Evolutionary conservation across 2,113 vertebrate genomes (phyloP), one percentile per base, ranked within the genome.

Genomic region (Gulo gulo): DNA sequence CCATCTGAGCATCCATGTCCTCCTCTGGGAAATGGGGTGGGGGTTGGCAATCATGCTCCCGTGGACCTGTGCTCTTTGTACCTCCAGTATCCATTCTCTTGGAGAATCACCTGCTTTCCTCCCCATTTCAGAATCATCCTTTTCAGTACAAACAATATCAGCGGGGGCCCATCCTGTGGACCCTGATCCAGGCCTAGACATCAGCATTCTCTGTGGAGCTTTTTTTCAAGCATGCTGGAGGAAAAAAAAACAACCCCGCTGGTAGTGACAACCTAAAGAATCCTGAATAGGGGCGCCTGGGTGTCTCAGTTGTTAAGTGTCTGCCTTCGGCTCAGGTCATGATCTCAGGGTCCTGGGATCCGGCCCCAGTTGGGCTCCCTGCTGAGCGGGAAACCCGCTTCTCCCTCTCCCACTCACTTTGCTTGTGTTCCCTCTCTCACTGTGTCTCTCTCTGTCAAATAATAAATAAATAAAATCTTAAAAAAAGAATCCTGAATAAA

Each of bases 211-310:
- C 34, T 50, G 0, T 8, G 52, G 26, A 80, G 7, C 34, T 82
- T 82, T 96, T 45, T 73, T 21, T 14, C 55, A 78, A 95, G 50
- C 18, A 91, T 26, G 14, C 55, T 50, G 34, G 29, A 91, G 50
- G 12, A 50, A 55, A 55, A 55, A 52, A 0, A 23, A 24, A 52
- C 23, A 34, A 91, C 10, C 65, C 34, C 20, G 42, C 21, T 90
- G 45, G 85, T 86, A 9, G 52, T 55, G 84, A 80, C 45, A 59
- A 76, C 15, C 55, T 39, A 69, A 47, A 82, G 76, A 88, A 47
- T 13, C 15, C 63, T 93, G 63, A 67, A n/a, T 36, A 55, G 52
- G 52, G 52, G 15, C 15, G 5, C 15, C 15, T 52, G 52, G 52
- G 52, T 52, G 52, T 13, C 52, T 52, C 52, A 52, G 52, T 52